phyloP scores from a whole-genome alignment of 2,797 vertebrate species.

The Fratercula arctica region DNA sequence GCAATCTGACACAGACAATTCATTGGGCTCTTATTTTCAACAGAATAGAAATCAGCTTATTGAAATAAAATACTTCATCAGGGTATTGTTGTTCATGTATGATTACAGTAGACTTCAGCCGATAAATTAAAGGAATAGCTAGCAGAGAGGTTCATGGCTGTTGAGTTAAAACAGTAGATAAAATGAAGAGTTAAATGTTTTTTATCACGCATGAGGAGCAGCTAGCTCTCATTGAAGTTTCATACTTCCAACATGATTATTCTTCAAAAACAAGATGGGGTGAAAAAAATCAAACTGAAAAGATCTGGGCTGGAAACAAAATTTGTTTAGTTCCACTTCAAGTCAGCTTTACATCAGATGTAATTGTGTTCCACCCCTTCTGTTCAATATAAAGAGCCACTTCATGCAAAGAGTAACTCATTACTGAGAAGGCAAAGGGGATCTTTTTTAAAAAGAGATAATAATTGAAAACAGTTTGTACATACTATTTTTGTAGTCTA shows the following conservation, averaged over 20 bases:
- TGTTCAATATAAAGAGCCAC: slow-evolving; percentile 37
- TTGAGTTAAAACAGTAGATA: not conserved
- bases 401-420: slow-evolving; percentile 49
- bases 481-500: slow-evolving; percentile 39
- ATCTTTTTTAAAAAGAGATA: slow-evolving; percentile 3
- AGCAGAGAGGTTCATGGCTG: not conserved
- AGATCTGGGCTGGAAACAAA: slow-evolving; percentile 45
- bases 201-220: not conserved
- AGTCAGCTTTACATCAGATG: slow-evolving; percentile 58
- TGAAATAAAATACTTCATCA: not conserved
- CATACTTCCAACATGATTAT: slow-evolving; percentile 34
- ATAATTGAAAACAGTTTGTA: slow-evolving; percentile 39
- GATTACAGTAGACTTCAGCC: not conserved
- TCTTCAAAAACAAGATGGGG: slow-evolving; percentile 44
- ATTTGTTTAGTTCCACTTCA: slow-evolving; percentile 71
- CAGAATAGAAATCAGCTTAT: not conserved
- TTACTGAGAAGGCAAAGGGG: slow-evolving; percentile 43
- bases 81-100: not conserved
- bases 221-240: not conserved
- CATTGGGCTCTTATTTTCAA: not conserved
- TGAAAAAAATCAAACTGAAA: slow-evolving; percentile 49
- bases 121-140: not conserved
- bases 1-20: not conserved
- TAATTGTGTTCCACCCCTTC: slow-evolving; percentile 48
- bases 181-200: slow-evolving; percentile 47